These are phyloP conservation scores for Oxyscelio sp. DNA, from an alignment of 2,888 invertebrate species.

Conservation along the genomic window DNA sequence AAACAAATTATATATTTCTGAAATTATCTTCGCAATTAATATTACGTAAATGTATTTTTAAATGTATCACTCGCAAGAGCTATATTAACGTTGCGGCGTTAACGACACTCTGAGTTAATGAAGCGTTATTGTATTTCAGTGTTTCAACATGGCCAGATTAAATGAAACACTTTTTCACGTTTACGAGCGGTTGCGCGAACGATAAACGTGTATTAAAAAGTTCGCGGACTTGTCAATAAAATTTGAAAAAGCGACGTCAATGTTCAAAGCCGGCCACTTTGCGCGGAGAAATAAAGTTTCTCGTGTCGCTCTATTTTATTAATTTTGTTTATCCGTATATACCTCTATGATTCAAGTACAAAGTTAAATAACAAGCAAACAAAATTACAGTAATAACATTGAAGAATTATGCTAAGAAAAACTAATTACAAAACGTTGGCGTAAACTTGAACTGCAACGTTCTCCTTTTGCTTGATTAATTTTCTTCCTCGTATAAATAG, in stretches of 20 bases:
- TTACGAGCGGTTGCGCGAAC: not conserved
- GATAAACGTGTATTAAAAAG: not conserved
- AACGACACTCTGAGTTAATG: constrained; percentile 23
- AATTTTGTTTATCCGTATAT: not conserved
- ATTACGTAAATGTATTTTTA: constrained; percentile 23
- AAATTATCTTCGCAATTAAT: constrained; percentile 19
- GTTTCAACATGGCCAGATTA: constrained; percentile 10
- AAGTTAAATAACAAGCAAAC: too few species aligned
- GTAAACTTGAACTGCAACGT: too few species aligned
- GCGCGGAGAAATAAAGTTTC: too few species aligned
- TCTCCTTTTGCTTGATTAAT: too few species aligned
- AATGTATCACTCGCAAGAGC: constrained; percentile 12
- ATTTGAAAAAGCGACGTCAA: not conserved
- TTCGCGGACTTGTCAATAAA: not conserved
- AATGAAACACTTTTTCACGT: constrained; percentile 22
- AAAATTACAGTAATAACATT: too few species aligned
- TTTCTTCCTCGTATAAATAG: too few species aligned
- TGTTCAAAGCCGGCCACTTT: not conserved
- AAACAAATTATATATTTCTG: too few species aligned
- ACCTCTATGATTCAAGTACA: too few species aligned
- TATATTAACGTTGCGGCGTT: constrained; percentile 8
- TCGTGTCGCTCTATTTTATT: not conserved
- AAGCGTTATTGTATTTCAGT: constrained; percentile 26
- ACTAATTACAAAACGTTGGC: too few species aligned
- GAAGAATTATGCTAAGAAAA: too few species aligned